phyloP scores from a whole-genome alignment of 2,113 vertebrate genomes.

The Muntiacus reevesi region DNA sequence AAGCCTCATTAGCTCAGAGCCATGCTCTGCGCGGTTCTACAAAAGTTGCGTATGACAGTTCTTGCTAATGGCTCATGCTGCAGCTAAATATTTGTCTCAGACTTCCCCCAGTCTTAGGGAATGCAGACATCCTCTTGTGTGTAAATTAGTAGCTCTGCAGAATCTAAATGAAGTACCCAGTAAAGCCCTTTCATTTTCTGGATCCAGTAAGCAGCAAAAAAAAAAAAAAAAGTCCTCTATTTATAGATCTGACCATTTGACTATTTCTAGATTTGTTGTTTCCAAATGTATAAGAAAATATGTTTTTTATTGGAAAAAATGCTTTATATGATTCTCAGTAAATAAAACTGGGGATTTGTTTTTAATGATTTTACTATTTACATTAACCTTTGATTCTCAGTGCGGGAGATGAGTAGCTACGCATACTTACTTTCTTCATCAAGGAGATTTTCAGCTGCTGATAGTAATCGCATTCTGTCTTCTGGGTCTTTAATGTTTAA shows the following conservation, averaged over 20 bases:
- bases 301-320: slow-evolving; percentile 11
- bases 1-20: slow-evolving; percentile 51
- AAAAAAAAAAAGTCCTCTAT: neutral
- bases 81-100: slow-evolving; percentile 46
- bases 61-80: slow-evolving; percentile 54
- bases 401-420: neutral
- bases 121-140: neutral
- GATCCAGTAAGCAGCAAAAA: neutral
- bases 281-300: neutral
- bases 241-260: neutral
- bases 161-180: slow-evolving; percentile 7
- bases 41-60: slow-evolving; percentile 44
- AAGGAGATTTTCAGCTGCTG: slow-evolving; percentile 88
- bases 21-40: neutral
- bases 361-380: neutral
- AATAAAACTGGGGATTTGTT: neutral
- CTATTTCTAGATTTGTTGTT: neutral
- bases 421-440: slow-evolving; percentile 88
- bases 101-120: slow-evolving; percentile 17
- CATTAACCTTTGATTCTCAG: neutral
- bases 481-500: slow-evolving; percentile 92
- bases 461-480: slow-evolving; percentile 87
- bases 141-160: slow-evolving; percentile 46
- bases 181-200: slow-evolving; percentile 37
- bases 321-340: neutral